Evolutionary conservation across 2,113 vertebrate genomes (phyloP), one percentile per base, ranked within the genome.

Genomic region (Scortum barcoo): DNA sequence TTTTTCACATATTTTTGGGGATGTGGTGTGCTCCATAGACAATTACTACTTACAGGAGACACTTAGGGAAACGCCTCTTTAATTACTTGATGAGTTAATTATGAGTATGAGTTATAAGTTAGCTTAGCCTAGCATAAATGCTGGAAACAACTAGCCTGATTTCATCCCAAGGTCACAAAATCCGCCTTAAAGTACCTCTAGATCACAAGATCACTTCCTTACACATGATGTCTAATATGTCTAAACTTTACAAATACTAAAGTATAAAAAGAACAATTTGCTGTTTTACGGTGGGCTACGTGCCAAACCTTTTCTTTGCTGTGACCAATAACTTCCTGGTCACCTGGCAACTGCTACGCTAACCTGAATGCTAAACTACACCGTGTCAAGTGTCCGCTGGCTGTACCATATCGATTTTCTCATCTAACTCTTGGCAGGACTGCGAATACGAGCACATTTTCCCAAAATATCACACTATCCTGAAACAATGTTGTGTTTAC

Each of bases 401-500:
- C 65, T 36, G 22, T 38, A 53, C 10, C 26, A 7, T 22, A 40
- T 56, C 2, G 2, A 24, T 22, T 24, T 46, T 65, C 22, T 54
- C 68, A 24, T 53, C 38, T n/a, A n/a, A n/a, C n/a, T n/a, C n/a
- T n/a, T n/a, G n/a, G n/a, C n/a, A n/a, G n/a, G n/a, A n/a, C n/a
- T 20, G 75, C 9, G 13, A 77, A 68, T 38, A 38, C n/a, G n/a
- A 48, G 11, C 3, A 20, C 5, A n/a, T n/a, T 40, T 72, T 63
- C 24, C 58, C 9, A 54, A 72, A 46, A 63, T 44, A 24, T 53
- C 16, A 38, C 61, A 42, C 9, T 50, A 33, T 54, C 13, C n/a
- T 14, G 20, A 70, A 80, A 30, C 36, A n/a, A 36, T 44, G 68
- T 66, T 62, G 62, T 38, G 51, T 62, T 56, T 78, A 40, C 22